A percentile compares a stretch with the other conserved stretches of the same genome.
These are phyloP conservation scores for Parasteatoda tepidariorum DNA, from an alignment of 1,140 invertebrate genomes.

Conservation along the genomic window DNA sequence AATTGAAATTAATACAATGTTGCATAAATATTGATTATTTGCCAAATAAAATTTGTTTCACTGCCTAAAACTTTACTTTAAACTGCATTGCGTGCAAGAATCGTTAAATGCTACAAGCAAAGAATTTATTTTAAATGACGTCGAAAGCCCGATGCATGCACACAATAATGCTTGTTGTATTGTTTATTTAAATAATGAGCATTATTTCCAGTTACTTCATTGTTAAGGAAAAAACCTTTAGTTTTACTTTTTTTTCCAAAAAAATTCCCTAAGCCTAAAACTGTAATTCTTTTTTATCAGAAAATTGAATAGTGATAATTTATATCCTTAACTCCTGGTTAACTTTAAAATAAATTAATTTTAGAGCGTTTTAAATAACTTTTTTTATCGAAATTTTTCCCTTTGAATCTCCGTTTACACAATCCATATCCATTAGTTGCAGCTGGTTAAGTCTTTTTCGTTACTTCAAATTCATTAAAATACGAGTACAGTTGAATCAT, in stretches of 20 bases:
- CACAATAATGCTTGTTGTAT: too few relatives aligned
- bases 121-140: too few relatives aligned
- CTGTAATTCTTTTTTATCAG: neutral
- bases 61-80: too few relatives aligned
- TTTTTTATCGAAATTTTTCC: neutral
- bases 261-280: neutral
- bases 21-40: too few relatives aligned
- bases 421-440: conserved; percentile 43
- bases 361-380: conserved; percentile 25
- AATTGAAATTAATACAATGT: too few relatives aligned
- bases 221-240: too few relatives aligned
- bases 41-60: too few relatives aligned
- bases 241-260: neutral
- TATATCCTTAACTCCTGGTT: conserved; percentile 17
- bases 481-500: neutral
- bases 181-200: too few relatives aligned
- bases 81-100: too few relatives aligned
- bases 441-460: conserved; percentile 43
- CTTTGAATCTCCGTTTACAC: conserved; percentile 23
- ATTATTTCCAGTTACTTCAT: too few relatives aligned
- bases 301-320: conserved; percentile 9
- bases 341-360: conserved; percentile 48
- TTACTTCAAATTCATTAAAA: conserved; percentile 36
- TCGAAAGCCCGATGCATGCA: too few relatives aligned
- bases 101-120: too few relatives aligned